A percentile compares a stretch with the other conserved stretches of the same genome.
phyloP scores from a whole-genome alignment of 2,888 invertebrate genomes.

The Tineola bisselliella region DNA sequence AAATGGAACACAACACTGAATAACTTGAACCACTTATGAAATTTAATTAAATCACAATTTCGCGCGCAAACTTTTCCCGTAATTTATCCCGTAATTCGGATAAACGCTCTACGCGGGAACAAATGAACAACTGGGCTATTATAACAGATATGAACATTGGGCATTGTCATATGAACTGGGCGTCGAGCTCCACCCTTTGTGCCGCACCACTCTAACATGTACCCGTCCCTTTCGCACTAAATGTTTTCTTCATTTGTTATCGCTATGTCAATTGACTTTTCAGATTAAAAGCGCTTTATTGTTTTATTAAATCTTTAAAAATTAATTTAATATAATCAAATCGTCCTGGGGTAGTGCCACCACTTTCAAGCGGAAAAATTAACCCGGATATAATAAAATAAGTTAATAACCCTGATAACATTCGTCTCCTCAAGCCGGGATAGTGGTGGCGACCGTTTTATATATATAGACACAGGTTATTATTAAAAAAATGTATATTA shows the following conservation, averaged over 20 bases:
- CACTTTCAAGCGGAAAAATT: too few relatives aligned
- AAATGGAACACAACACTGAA: not conserved
- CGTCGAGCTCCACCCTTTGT: constrained; percentile 26
- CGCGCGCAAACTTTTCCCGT: not conserved
- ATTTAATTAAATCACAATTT: not conserved
- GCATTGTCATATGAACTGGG: constrained; percentile 30
- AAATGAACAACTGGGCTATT: not conserved
- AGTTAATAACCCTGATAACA: too few relatives aligned
- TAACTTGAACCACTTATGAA: not conserved
- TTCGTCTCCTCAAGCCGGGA: constrained; percentile 10
- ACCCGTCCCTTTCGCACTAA: constrained; percentile 5
- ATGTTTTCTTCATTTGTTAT: constrained; percentile 6
- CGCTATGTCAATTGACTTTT: not conserved
- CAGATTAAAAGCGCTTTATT: constrained; percentile 17
- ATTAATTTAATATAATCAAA: too few relatives aligned
- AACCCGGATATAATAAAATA: too few relatives aligned
- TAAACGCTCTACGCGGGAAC: not conserved
- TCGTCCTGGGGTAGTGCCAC: too few relatives aligned
- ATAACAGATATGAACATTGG: not conserved
- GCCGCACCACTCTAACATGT: not conserved
- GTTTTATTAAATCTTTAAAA: constrained; percentile 20
- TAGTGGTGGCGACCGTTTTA: too few relatives aligned
- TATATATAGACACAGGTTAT: too few relatives aligned
- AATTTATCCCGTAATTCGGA: not conserved
- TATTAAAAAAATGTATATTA: too few relatives aligned